Conservation (phyloP, 2,113 vertebrate genomes). For the Trogon surrucura region DNA sequence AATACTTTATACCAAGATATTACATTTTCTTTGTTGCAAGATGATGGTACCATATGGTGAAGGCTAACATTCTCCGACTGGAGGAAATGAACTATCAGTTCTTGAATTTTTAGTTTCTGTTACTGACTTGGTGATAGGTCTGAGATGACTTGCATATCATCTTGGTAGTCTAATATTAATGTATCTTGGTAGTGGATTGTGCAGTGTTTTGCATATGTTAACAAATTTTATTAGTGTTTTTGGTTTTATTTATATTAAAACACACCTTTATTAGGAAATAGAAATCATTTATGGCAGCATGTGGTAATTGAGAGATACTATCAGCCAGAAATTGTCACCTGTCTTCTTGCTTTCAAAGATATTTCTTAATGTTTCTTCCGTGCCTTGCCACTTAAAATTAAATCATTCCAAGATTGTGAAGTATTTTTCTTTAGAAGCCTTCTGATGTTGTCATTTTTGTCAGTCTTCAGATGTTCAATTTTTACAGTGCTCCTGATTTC, state of each 20-base stretch:
- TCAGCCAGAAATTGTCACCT: constrained; percentile 27
- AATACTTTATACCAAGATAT: background rate
- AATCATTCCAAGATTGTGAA: constrained; percentile 29
- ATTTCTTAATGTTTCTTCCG: constrained; percentile 26
- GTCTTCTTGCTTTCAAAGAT: background rate
- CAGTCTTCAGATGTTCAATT: constrained; percentile 33
- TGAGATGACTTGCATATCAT: background rate
- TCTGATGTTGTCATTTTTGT: constrained; percentile 61
- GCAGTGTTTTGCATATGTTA: background rate
- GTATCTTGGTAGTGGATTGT: background rate
- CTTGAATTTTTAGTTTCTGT: background rate
- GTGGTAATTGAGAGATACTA: background rate
- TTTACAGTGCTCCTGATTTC: constrained; percentile 5
- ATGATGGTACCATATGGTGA: background rate
- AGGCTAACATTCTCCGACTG: background rate
- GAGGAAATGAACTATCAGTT: background rate
- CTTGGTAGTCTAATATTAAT: background rate
- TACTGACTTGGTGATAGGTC: background rate
- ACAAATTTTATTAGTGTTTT: background rate
- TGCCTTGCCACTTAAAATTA: constrained; percentile 47
- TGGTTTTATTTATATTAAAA: background rate
- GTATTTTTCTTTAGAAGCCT: constrained; percentile 41
- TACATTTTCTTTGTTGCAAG: background rate
- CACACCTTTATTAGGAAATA: background rate
- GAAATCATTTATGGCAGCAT: background rate